These are phyloP conservation scores for Campopleginae sp. DNA, from an alignment of 2,888 invertebrate genomes.

Conservation along the genomic window DNA sequence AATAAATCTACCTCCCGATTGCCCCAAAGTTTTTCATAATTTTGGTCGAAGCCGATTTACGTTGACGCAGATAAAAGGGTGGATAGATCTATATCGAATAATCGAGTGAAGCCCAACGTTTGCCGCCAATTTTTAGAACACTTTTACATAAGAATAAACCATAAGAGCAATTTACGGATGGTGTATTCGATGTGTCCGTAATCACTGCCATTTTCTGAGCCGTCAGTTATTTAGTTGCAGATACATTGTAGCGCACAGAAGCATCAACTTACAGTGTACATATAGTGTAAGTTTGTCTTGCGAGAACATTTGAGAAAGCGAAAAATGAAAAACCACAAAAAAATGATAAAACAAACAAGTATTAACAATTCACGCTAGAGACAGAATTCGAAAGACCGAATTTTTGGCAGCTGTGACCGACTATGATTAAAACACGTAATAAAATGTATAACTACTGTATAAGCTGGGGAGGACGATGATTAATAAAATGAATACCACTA, in stretches of 20 bases:
- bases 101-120: background rate
- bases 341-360: conserved; percentile 8
- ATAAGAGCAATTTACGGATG: conserved; percentile 43
- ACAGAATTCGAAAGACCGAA: conserved; percentile 48
- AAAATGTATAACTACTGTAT: conserved; percentile 55
- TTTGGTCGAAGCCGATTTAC: background rate
- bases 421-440: conserved; percentile 52
- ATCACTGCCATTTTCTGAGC: conserved; percentile 57
- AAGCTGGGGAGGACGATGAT: conserved; percentile 51
- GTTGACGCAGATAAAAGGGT: background rate
- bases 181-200: conserved; percentile 52
- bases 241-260: conserved; percentile 53
- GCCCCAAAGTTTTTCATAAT: background rate
- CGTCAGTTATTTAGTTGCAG: conserved; percentile 52
- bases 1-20: conserved; percentile 48
- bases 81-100: background rate
- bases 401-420: conserved; percentile 55
- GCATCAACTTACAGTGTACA: conserved; percentile 63
- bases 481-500: conserved; percentile 64
- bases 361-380: conserved; percentile 39
- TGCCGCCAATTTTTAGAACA: conserved; percentile 3
- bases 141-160: conserved; percentile 18
- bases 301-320: background rate
- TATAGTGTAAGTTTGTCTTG: conserved; percentile 64
- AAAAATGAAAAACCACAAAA: background rate